Percentiles rank a stretch among this genome's conserved stretches.
These are phyloP conservation scores for Sclerodermus sp. DNA, from an alignment of 2,888 invertebrate genomes.

Conservation along the genomic window DNA sequence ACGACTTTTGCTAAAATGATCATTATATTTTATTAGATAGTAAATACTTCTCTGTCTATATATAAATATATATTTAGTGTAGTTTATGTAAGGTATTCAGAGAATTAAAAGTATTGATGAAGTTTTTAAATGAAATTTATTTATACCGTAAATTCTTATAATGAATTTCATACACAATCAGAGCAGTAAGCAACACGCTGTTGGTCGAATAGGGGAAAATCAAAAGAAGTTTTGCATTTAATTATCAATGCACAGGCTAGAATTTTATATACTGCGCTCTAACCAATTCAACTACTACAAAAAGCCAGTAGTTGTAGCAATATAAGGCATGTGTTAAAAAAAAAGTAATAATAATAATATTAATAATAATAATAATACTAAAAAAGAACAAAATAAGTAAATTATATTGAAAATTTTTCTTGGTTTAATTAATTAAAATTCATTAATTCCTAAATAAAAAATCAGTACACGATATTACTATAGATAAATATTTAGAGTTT, in stretches of 20 bases:
- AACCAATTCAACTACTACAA: conserved; percentile 23
- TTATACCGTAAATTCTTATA: conserved; percentile 48
- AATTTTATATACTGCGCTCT: conserved; percentile 15
- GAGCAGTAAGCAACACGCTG: conserved; percentile 46
- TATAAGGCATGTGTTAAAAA: no score
- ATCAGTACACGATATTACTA: neutral
- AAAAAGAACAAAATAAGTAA: conserved; percentile 14
- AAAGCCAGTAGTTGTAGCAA: conserved; percentile 17
- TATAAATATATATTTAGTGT: no score
- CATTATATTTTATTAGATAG: no score
- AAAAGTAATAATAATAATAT: no score
- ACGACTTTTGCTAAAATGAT: no score
- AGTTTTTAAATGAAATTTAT: conserved; percentile 50
- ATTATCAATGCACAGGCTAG: conserved; percentile 14
- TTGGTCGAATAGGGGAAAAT: conserved; percentile 23
- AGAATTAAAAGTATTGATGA: no score
- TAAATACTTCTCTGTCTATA: no score
- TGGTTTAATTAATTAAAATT: conserved; percentile 13
- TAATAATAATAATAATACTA: conserved; percentile 15
- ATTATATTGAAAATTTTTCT: no score
- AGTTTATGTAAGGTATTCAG: no score
- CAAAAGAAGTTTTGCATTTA: conserved; percentile 27
- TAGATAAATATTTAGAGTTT: no score
- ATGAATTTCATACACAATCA: conserved; percentile 44
- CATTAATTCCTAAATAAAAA: neutral